Evolutionary conservation across 2,113 vertebrate genomes (phyloP), one percentile per base, ranked within the genome.

Genomic region (Rhegmatorhina hoffmannsi): DNA sequence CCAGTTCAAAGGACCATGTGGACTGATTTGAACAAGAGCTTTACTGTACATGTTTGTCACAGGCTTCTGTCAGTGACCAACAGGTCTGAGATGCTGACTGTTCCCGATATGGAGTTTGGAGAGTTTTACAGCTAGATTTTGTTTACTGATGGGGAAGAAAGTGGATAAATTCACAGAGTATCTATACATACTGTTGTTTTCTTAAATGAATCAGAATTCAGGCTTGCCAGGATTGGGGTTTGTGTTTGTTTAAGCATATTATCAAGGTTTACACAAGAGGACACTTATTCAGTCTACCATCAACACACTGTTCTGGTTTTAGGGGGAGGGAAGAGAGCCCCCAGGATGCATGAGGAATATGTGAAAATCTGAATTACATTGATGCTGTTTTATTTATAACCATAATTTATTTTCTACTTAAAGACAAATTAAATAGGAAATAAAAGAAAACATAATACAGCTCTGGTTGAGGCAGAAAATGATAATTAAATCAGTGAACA

Each of bases 401-500:
- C 6, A 36, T 63, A 13, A 59, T 77, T 90, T 94, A 63, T 92
- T 89, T 80, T 67, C 72, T 67, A 25, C 77, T 88, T 94, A 72
- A 92, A 84, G 67, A 78, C 15, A 55, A 92, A 92, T 70, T 85
- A 96, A 97, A 96, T 87, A 63, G 52, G 11, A 95, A 91, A 75
- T 87, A 56, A 92, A 96, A 83, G 24, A 94, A 97, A 96, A 87
- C 64, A 95, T 63, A 77, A 56, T 84, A 82, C n/a, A 70, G 34
- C 84, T 87, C 82, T 88, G 58, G 67, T 93, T 92, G 92, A 93
- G 88, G 69, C 93, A 94, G 92, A 97, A 97, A 94, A 97, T 94
- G 67, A 77, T 93, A 67, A 96, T 96, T 95, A 96, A 90, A 94
- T 85, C 80, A 87, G 31, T 50, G 83, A 96, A 87, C 75, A 79